Conservation (phyloP, 2,113 vertebrate genomes). For the Uria lomvia region DNA sequence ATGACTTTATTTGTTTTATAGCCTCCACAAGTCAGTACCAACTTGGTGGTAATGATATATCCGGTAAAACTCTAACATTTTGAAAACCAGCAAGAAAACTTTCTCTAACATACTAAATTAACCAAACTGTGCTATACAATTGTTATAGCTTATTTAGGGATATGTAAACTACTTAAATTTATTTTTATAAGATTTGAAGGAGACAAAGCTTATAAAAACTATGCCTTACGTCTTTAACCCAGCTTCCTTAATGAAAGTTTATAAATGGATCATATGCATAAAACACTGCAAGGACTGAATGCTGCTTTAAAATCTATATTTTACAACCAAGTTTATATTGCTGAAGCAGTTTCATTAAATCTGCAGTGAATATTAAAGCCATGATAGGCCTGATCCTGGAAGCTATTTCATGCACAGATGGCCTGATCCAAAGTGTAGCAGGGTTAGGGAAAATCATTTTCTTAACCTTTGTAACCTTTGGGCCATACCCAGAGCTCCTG, state of each 20-base stretch:
- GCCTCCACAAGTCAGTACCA: slow-evolving; percentile 75
- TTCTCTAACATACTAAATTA: slow-evolving; percentile 56
- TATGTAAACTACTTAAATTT: slow-evolving; percentile 64
- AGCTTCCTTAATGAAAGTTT: slow-evolving; percentile 57
- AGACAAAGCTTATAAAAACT: slow-evolving; percentile 68
- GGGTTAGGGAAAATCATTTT: background rate
- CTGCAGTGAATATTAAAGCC: slow-evolving; percentile 20
- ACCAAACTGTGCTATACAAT: slow-evolving; percentile 42
- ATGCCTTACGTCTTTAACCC: background rate
- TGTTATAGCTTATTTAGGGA: slow-evolving; percentile 65
- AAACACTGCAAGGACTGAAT: slow-evolving; percentile 53
- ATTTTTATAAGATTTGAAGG: slow-evolving; percentile 64
- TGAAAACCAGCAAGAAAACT: slow-evolving; percentile 47
- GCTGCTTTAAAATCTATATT: slow-evolving; percentile 65
- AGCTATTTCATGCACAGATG: slow-evolving; percentile 4
- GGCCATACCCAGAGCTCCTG: background rate
- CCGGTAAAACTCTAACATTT: slow-evolving; percentile 70
- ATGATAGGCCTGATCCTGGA: background rate
- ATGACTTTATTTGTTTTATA: slow-evolving; percentile 83
- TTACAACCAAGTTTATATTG: slow-evolving; percentile 60
- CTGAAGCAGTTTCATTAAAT: slow-evolving; percentile 62
- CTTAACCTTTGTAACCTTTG: background rate
- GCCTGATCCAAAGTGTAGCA: background rate
- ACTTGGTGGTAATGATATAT: slow-evolving; percentile 75
- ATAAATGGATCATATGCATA: slow-evolving; percentile 34